A percentile compares a stretch with the other conserved stretches of the same genome.
phyloP scores from a whole-genome alignment of 2,797 vertebrate genomes.

The Sebastes cheni region DNA sequence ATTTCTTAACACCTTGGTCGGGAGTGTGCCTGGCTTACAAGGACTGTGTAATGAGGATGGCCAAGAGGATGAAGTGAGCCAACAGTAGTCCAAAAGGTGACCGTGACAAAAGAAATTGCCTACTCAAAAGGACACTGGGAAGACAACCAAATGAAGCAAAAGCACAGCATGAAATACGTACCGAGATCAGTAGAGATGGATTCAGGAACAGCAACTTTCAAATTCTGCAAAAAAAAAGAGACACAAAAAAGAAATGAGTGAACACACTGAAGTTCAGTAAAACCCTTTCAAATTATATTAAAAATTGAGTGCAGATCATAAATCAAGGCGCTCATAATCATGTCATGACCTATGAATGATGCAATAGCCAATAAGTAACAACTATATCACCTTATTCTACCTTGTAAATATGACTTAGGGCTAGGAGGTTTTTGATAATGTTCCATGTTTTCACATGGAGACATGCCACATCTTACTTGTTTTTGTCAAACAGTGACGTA shows the following conservation, averaged over 20 bases:
- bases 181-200: conserved; percentile 92
- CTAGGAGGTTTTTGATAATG: not conserved
- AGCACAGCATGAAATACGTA: conserved; percentile 68
- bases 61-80: not conserved
- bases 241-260: not conserved
- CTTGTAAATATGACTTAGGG: not conserved
- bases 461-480: not conserved
- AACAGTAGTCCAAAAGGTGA: conserved; percentile 1
- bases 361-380: not conserved
- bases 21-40: conserved; percentile 4
- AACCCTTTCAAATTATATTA: not conserved
- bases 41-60: conserved; percentile 9
- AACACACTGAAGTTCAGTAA: not conserved
- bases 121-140: not conserved
- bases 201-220: conserved; percentile 95
- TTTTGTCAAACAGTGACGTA: not conserved
- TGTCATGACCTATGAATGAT: not conserved
- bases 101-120: not conserved
- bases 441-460: not conserved
- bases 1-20: conserved; percentile 37
- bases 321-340: not conserved
- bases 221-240: conserved; percentile 82
- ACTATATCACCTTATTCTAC: not conserved
- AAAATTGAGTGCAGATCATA: not conserved
- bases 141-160: conserved; percentile 12